These are phyloP conservation scores for Actinia equina DNA, from an alignment of 64 coral and sea anemone species.

Conservation along the genomic window DNA sequence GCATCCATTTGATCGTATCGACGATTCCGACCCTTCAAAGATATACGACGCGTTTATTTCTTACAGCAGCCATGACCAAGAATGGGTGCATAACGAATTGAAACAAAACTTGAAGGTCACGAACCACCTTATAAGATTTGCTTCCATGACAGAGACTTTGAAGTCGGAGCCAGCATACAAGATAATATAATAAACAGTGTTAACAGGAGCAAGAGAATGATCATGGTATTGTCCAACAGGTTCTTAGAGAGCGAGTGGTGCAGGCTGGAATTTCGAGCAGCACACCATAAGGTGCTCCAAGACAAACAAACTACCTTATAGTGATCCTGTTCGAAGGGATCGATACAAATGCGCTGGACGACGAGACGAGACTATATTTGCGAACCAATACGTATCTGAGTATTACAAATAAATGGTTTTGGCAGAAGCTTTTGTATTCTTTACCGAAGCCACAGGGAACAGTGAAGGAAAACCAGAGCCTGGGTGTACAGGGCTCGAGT, in stretches of 20 bases:
- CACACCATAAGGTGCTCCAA: conserved; percentile 73
- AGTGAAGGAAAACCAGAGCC: neutral
- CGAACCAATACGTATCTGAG: conserved; percentile 86
- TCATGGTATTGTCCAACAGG: conserved; percentile 61
- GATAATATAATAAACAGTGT: conserved; percentile 73
- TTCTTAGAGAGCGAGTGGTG: conserved; percentile 90
- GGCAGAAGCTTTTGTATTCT: conserved; percentile 67
- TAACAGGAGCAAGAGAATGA: conserved; percentile 53
- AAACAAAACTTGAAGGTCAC: conserved; percentile 38
- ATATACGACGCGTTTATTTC: conserved; percentile 81
- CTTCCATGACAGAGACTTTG: conserved; percentile 65
- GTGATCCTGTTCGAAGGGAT: conserved; percentile 71
- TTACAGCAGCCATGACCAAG: conserved; percentile 53
- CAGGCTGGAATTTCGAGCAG: conserved; percentile 83
- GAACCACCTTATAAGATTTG: conserved; percentile 71
- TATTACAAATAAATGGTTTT: conserved; percentile 73
- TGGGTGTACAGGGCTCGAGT: neutral
- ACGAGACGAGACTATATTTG: conserved; percentile 78
- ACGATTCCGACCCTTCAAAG: conserved; percentile 63
- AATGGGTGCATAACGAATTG: conserved; percentile 56
- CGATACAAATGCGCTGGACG: conserved; percentile 55
- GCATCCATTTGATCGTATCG: conserved; percentile 74
- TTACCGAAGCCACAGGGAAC: conserved; percentile 42
- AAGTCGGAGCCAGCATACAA: conserved; percentile 47
- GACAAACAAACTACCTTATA: conserved; percentile 72